phyloP scores from a whole-genome alignment of 2,888 invertebrate species.

The Thelaira solivaga region DNA sequence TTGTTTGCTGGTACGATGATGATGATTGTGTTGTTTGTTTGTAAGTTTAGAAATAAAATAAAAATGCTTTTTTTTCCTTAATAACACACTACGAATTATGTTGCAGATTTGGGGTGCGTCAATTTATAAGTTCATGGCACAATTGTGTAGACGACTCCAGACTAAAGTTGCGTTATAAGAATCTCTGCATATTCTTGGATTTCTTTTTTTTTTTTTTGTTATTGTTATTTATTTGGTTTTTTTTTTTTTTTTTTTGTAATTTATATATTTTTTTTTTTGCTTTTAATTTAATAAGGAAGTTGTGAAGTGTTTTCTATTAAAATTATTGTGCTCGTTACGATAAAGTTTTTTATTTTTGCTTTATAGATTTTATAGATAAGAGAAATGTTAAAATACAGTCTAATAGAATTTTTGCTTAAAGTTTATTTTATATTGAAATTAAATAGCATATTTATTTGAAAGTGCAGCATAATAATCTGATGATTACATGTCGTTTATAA shows the following conservation, averaged over 20 bases:
- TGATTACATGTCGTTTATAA: no score
- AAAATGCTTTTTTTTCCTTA: neutral
- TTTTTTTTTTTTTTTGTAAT: no score
- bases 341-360: neutral
- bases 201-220: neutral
- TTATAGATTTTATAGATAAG: slow-evolving; percentile 18
- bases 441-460: neutral
- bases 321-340: slow-evolving; percentile 29
- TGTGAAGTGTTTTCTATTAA: slow-evolving; percentile 54
- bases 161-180: neutral
- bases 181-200: slow-evolving; percentile 7
- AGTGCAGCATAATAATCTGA: neutral
- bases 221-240: neutral
- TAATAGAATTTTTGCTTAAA: neutral
- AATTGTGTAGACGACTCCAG: slow-evolving; percentile 25
- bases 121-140: slow-evolving; percentile 63
- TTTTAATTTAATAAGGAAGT: slow-evolving; percentile 52
- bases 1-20: slow-evolving; percentile 6
- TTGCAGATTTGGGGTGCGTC: slow-evolving; percentile 64
- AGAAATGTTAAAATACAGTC: neutral
- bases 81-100: slow-evolving; percentile 54
- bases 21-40: neutral
- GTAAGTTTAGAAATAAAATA: no score
- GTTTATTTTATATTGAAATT: neutral
- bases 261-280: no score